Conservation (phyloP, 2,113 vertebrate genomes). For the Chaetodon trifascialis region DNA sequence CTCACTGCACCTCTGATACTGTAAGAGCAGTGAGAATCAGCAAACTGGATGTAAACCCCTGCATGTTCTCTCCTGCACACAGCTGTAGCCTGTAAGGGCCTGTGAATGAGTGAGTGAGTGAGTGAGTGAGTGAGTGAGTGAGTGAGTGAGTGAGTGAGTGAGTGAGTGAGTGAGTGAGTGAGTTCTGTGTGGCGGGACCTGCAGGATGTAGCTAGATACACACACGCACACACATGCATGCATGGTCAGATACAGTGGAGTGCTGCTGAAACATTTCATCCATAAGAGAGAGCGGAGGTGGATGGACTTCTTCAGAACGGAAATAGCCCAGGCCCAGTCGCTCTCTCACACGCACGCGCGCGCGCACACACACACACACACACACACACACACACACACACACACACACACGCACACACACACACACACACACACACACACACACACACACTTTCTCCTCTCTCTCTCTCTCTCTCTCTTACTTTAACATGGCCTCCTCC, state of each 20-base stretch:
- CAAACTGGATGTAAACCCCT: slow-evolving; percentile 5
- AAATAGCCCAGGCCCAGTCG: slow-evolving; percentile 55
- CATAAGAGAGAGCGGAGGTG: slow-evolving; percentile 38
- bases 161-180: slow-evolving; percentile 17
- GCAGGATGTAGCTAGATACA: slow-evolving; percentile 27
- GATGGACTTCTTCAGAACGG: slow-evolving; percentile 57
- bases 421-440: slow-evolving; percentile 17
- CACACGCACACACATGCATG: slow-evolving; percentile 18
- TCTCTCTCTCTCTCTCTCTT: slow-evolving; percentile 79
- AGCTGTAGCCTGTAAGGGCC: slow-evolving; percentile 30
- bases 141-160: slow-evolving; percentile 17
- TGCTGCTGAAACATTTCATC: slow-evolving; percentile 47
- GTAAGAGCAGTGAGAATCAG: background rate
- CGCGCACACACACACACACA: slow-evolving; percentile 6
- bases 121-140: slow-evolving; percentile 17
- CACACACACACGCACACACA: slow-evolving; percentile 14
- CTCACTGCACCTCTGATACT: background rate
- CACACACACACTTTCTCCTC: background rate
- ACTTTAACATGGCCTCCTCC: slow-evolving; percentile 99
- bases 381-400: slow-evolving; percentile 17
- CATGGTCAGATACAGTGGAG: slow-evolving; percentile 35
- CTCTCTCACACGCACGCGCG: slow-evolving; percentile 1
- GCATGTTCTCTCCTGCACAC: slow-evolving; percentile 14
- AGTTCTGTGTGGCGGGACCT: slow-evolving; percentile 33
- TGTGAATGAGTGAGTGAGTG: slow-evolving; percentile 26